These are phyloP conservation scores for Turnix velox DNA, from an alignment of 2,113 vertebrate species.

Conservation along the genomic window DNA sequence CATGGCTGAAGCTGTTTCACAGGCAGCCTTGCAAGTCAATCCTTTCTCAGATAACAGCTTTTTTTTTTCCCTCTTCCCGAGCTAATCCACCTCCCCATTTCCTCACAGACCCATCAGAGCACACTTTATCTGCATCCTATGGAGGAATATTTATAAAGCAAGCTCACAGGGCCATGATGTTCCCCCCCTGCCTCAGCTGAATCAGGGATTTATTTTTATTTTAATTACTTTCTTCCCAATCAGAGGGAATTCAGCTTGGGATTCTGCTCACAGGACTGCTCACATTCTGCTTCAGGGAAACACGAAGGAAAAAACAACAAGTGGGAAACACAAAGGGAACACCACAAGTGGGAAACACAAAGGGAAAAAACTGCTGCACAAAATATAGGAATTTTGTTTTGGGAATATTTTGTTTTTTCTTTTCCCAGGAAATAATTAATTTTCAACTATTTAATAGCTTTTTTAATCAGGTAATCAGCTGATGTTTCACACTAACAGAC, in stretches of 20 bases:
- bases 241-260: not conserved
- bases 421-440: not conserved
- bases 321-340: not conserved
- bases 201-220: not conserved
- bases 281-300: too few relatives aligned
- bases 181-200: not conserved
- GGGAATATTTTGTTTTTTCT: not conserved
- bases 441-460: not conserved
- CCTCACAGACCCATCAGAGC: not conserved
- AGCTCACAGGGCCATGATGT: not conserved
- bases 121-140: not conserved
- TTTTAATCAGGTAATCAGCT: not conserved
- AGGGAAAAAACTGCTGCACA: accelerated
- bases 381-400: not conserved
- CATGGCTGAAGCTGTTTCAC: constrained; percentile 24
- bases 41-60: constrained; percentile 28
- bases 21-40: constrained; percentile 26
- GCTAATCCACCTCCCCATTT: not conserved
- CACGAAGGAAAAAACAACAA: not conserved
- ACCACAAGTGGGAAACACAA: not conserved
- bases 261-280: too few relatives aligned
- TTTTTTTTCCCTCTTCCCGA: too few relatives aligned
- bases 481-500: not conserved
- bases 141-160: not conserved
- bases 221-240: not conserved